phyloP scores from a whole-genome alignment of 2,797 vertebrate species.

The Chanos chanos region DNA sequence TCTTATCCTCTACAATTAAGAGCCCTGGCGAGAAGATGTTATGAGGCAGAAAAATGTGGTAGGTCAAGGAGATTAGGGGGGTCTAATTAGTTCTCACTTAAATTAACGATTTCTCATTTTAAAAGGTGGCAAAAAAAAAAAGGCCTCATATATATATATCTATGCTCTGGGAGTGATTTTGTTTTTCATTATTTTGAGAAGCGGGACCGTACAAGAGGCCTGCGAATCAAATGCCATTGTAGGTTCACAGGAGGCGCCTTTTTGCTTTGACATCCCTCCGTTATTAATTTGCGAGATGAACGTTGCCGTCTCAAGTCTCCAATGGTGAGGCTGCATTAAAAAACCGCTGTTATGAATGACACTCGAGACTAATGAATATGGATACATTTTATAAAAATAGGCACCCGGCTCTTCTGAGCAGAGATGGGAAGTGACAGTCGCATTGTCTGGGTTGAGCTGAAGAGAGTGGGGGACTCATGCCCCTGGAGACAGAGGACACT shows the following conservation, averaged over 20 bases:
- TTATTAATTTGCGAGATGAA: slow-evolving; percentile 72
- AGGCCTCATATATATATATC: slow-evolving; percentile 54
- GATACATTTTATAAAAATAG: slow-evolving; percentile 75
- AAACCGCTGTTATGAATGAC: slow-evolving; percentile 66
- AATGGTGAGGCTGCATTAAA: slow-evolving; percentile 61
- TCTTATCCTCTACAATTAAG: slow-evolving; percentile 71
- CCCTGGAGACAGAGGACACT: slow-evolving; percentile 56
- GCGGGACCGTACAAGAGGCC: slow-evolving; percentile 41
- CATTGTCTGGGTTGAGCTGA: slow-evolving; percentile 64
- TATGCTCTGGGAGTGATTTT: slow-evolving; percentile 44
- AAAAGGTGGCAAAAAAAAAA: slow-evolving; percentile 57
- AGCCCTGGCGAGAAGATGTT: slow-evolving; percentile 62
- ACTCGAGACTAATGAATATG: slow-evolving; percentile 73
- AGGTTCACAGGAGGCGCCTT: slow-evolving; percentile 72
- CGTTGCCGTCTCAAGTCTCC: slow-evolving; percentile 55
- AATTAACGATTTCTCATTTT: slow-evolving; percentile 67
- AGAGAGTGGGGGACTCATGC: slow-evolving; percentile 56
- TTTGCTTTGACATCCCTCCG: slow-evolving; percentile 66
- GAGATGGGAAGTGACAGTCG: slow-evolving; percentile 70
- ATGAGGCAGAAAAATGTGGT: slow-evolving; percentile 58
- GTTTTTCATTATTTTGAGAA: slow-evolving; percentile 46
- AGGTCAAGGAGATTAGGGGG: slow-evolving; percentile 60
- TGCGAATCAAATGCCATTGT: slow-evolving; percentile 70
- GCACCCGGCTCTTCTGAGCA: slow-evolving; percentile 55
- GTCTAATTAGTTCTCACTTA: slow-evolving; percentile 74